Evolutionary conservation across 2,888 invertebrate genomes (phyloP).

Genomic region (Leptopilina drosophilae): DNA sequence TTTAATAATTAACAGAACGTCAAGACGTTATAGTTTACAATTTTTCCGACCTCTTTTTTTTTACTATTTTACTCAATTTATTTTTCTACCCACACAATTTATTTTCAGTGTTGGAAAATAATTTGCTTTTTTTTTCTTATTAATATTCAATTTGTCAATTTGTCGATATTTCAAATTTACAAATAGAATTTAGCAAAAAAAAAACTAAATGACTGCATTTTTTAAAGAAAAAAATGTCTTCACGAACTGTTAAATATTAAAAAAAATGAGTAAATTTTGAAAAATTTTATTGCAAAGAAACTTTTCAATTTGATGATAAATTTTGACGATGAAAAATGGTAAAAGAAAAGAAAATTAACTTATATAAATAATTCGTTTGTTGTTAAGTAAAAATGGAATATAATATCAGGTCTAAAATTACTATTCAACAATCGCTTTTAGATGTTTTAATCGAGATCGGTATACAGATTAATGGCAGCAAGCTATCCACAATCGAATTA

Average conservation of each 20-base stretch:
- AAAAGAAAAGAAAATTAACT: not conserved
- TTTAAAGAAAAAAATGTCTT: not conserved
- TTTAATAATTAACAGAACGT: not conserved
- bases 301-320: not conserved
- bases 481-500: constrained; percentile 17
- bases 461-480: not conserved
- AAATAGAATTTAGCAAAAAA: not conserved
- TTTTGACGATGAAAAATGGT: not conserved
- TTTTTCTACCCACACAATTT: not conserved
- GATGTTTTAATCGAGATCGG: constrained; percentile 12
- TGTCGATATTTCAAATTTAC: too few species aligned
- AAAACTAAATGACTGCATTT: not conserved
- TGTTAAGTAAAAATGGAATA: not conserved
- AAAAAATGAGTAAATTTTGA: not conserved
- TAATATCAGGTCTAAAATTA: not conserved
- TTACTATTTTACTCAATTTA: not conserved
- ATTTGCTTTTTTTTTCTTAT: too few species aligned
- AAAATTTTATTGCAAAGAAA: constrained; percentile 2
- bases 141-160: not conserved
- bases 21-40: not conserved
- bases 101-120: not conserved
- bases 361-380: constrained; percentile 3
- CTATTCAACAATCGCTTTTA: constrained; percentile 3
- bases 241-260: not conserved
- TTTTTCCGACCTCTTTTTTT: not conserved